Conservation (phyloP, 2,888 invertebrate genomes). For the Acleris cristana region DNA sequence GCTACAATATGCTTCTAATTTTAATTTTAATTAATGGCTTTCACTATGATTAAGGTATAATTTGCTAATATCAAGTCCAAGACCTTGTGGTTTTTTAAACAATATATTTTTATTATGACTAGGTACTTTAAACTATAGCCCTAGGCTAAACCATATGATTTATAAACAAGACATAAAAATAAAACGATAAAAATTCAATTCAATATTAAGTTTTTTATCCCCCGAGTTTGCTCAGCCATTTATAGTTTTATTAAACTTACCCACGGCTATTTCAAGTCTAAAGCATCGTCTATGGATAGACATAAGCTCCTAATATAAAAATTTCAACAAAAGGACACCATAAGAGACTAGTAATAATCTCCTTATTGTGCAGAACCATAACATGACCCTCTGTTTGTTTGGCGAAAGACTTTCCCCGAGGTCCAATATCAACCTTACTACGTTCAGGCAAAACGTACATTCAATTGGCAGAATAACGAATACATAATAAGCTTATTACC, state of each 20-base stretch:
- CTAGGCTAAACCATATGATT: constrained; percentile 7
- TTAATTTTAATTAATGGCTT: too few relatives aligned
- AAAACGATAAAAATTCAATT: constrained; percentile 14
- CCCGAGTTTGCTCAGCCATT: constrained; percentile 41
- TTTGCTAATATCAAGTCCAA: too few relatives aligned
- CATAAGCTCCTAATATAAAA: constrained; percentile 55
- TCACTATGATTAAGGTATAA: too few relatives aligned
- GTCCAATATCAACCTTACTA: constrained; percentile 40
- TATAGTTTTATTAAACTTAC: constrained; percentile 65
- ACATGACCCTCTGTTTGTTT: constrained; percentile 50
- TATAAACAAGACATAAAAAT: constrained; percentile 22
- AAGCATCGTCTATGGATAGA: constrained; percentile 25
- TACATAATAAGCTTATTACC: constrained; percentile 52
- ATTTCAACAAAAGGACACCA: constrained; percentile 62
- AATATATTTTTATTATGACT: too few relatives aligned
- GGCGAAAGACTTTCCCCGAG: constrained; percentile 21
- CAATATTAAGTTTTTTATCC: constrained; percentile 21
- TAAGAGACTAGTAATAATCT: constrained; percentile 71
- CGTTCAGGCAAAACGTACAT: constrained; percentile 36
- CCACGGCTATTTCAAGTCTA: constrained; percentile 42
- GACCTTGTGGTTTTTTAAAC: too few relatives aligned
- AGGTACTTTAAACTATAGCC: not conserved
- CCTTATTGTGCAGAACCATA: constrained; percentile 62
- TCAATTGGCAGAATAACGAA: not conserved
- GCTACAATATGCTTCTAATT: too few relatives aligned